Percentiles rank a stretch among this genome's conserved stretches.
These are phyloP conservation scores for Pachyseris speciosa DNA, from an alignment of 64 coral and sea anemone genomes.

Conservation along the genomic window DNA sequence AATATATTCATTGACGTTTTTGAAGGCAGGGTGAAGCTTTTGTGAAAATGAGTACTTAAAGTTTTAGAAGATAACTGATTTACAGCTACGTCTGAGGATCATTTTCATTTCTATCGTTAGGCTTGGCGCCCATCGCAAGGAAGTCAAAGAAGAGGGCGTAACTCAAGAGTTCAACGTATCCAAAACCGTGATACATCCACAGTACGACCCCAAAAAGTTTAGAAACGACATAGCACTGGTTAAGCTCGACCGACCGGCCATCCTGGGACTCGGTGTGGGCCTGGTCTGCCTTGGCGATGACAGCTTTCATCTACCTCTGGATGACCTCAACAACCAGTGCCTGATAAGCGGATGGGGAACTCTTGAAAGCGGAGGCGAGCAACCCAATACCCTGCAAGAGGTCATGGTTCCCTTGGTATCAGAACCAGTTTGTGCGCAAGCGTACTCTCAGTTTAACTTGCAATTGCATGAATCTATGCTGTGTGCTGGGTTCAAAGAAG, in stretches of 20 bases:
- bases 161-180: not conserved
- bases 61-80: too few relatives aligned
- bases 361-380: not conserved
- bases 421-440: not conserved
- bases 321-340: conserved; percentile 32
- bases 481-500: conserved; percentile 28
- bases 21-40: too few relatives aligned
- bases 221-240: conserved; percentile 25
- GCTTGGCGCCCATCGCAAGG: conserved; percentile 2
- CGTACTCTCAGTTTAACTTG: not conserved
- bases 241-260: not conserved
- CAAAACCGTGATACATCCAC: not conserved
- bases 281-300: conserved; percentile 34
- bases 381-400: conserved; percentile 21
- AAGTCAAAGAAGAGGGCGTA: not conserved
- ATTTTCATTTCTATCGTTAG: not conserved
- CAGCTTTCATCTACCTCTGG: not conserved
- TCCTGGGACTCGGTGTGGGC: not conserved
- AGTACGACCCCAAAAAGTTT: not conserved
- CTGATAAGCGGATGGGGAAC: conserved; percentile 58
- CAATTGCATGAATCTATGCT: conserved; percentile 61
- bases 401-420: conserved; percentile 46
- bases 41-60: too few relatives aligned
- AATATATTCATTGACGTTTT: too few relatives aligned
- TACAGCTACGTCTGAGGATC: too few relatives aligned